Evolutionary conservation across 2,113 vertebrate species (phyloP).

Genomic region (Mastomys coucha): DNA sequence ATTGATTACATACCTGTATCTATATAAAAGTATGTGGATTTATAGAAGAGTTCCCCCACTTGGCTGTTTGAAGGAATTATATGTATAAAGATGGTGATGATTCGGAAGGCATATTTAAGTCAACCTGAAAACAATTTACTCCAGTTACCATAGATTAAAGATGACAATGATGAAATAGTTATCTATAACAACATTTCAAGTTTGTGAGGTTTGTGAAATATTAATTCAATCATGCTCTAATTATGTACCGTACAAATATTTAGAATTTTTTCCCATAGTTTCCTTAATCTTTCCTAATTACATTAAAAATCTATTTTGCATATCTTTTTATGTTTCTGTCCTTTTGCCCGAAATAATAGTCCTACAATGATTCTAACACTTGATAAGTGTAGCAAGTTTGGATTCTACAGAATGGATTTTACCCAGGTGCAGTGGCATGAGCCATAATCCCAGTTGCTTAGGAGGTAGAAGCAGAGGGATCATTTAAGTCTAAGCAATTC

Average conservation of each 20-base stretch:
- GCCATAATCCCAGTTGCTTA: neutral
- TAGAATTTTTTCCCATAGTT: neutral
- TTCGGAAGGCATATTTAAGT: slow-evolving; percentile 24
- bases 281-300: slow-evolving; percentile 50
- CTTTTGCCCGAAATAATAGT: slow-evolving; percentile 3
- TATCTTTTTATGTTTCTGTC: neutral
- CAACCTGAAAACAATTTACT: slow-evolving; percentile 31
- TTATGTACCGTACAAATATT: neutral
- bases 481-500: too few relatives aligned
- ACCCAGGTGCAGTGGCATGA: neutral
- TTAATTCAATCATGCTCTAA: neutral
- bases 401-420: neutral
- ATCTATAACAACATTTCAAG: neutral
- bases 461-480: neutral
- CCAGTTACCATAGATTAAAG: slow-evolving; percentile 25
- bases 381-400: neutral
- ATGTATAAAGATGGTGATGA: neutral
- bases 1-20: neutral
- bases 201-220: slow-evolving; percentile 26
- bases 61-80: neutral
- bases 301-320: neutral
- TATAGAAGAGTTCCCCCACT: neutral
- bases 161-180: slow-evolving; percentile 19
- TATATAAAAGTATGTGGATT: neutral
- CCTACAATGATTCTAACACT: neutral